These are phyloP conservation scores for Aphelocoma californica DNA, from an alignment of 2,797 vertebrate species.

Conservation along the genomic window DNA sequence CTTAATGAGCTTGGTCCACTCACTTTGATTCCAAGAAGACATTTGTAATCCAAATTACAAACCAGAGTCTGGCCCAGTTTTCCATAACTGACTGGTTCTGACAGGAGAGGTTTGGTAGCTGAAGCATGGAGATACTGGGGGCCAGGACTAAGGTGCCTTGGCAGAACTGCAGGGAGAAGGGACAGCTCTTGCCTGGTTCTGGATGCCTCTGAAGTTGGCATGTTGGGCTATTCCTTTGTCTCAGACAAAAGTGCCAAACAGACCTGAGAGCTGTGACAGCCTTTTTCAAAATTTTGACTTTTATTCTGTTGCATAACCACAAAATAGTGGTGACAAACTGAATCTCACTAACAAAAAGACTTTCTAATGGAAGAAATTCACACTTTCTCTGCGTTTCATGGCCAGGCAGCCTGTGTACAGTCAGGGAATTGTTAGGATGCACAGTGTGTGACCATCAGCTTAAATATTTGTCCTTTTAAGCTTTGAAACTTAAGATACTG, in stretches of 20 bases:
- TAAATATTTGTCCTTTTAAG: background rate
- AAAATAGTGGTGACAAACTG: background rate
- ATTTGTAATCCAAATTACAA: background rate
- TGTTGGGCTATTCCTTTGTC: background rate
- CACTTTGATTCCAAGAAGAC: background rate
- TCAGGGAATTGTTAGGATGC: background rate
- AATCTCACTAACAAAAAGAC: background rate
- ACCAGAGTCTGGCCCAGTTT: background rate
- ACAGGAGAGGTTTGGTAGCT: background rate
- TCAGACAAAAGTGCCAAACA: background rate
- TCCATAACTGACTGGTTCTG: background rate
- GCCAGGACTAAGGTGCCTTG: background rate
- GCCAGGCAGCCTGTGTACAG: background rate
- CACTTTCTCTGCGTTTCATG: background rate
- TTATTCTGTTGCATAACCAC: background rate
- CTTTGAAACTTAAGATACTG: background rate
- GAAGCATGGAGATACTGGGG: background rate
- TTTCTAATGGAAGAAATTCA: background rate
- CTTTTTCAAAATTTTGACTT: background rate
- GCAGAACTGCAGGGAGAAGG: background rate
- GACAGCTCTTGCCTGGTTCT: rapidly evolving
- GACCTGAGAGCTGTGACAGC: background rate
- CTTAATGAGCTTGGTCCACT: background rate
- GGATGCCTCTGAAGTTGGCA: background rate
- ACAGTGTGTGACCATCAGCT: background rate